These are phyloP conservation scores for Aphaenogaster rudis DNA, from an alignment of 1,140 invertebrate species.

Conservation along the genomic window DNA sequence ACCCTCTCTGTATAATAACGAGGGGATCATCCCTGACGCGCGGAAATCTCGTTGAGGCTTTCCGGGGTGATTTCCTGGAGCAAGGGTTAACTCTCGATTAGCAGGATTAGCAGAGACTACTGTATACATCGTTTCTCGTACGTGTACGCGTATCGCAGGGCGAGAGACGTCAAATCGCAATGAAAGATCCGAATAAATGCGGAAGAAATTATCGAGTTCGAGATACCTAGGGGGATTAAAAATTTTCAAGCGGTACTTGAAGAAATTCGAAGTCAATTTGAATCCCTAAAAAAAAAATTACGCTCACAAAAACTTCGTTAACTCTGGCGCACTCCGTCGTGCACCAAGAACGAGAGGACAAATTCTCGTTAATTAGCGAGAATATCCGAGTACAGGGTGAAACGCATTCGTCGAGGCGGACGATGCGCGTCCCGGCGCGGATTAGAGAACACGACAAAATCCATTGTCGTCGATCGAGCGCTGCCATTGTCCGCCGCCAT, in stretches of 20 bases:
- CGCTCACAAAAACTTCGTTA: neutral
- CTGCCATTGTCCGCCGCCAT: slow-evolving; percentile 70
- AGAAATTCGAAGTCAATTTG: neutral
- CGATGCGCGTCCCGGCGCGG: slow-evolving; percentile 27
- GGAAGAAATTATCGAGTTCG: neutral
- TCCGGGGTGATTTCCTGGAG: slow-evolving; percentile 16
- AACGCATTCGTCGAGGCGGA: slow-evolving; percentile 34
- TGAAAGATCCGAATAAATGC: neutral
- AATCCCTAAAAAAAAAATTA: neutral
- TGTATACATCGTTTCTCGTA: neutral
- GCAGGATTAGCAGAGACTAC: slow-evolving; percentile 4
- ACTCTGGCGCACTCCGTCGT: neutral
- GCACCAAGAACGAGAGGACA: slow-evolving; percentile 16
- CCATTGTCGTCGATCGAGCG: slow-evolving; percentile 73
- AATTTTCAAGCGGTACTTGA: neutral
- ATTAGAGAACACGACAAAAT: slow-evolving; percentile 70
- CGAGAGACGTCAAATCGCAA: neutral
- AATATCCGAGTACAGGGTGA: slow-evolving; percentile 50
- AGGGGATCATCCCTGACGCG: slow-evolving; percentile 57
- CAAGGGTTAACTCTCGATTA: slow-evolving; percentile 61
- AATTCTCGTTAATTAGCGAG: slow-evolving; percentile 64
- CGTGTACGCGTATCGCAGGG: neutral
- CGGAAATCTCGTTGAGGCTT: slow-evolving; percentile 62
- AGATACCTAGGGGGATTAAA: neutral
- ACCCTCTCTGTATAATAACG: slow-evolving; percentile 46